These are phyloP conservation scores for Crocuta crocuta DNA, from an alignment of 2,113 vertebrate genomes.

Conservation along the genomic window DNA sequence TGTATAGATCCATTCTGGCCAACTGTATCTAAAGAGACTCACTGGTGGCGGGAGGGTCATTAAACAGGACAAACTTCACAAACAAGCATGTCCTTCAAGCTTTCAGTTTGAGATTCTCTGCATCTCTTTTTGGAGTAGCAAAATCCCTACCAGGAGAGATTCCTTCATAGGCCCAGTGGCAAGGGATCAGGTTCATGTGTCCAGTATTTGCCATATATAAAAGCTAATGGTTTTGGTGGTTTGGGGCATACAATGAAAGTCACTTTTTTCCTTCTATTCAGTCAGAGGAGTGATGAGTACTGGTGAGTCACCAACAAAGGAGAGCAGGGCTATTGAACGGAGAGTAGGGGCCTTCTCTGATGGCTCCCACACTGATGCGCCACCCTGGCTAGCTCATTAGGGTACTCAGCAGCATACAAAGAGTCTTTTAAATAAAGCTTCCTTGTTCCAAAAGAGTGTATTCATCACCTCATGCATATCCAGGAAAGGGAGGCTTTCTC, in stretches of 20 bases:
- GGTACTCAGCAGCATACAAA: slow-evolving; percentile 70
- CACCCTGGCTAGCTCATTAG: slow-evolving; percentile 74
- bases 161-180: neutral
- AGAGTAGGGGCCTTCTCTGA: neutral
- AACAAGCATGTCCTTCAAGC: neutral
- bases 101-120: neutral
- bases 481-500: slow-evolving; percentile 62
- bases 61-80: neutral
- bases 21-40: neutral
- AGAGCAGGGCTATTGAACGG: slow-evolving; percentile 56
- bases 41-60: neutral
- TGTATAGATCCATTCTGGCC: neutral
- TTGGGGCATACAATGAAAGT: slow-evolving; percentile 48
- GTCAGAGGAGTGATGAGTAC: neutral
- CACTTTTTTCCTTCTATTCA: slow-evolving; percentile 46
- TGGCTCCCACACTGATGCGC: slow-evolving; percentile 42
- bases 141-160: slow-evolving; percentile 10
- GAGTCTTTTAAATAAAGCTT: slow-evolving; percentile 70
- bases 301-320: slow-evolving; percentile 56
- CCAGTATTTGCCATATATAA: neutral
- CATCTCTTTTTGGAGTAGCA: neutral
- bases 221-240: slow-evolving; percentile 18
- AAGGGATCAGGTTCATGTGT: neutral
- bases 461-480: slow-evolving; percentile 70
- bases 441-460: slow-evolving; percentile 74